Base-by-base conservation (phyloP, 2,113 vertebrate genomes). In the Symphodus melops region DNA sequence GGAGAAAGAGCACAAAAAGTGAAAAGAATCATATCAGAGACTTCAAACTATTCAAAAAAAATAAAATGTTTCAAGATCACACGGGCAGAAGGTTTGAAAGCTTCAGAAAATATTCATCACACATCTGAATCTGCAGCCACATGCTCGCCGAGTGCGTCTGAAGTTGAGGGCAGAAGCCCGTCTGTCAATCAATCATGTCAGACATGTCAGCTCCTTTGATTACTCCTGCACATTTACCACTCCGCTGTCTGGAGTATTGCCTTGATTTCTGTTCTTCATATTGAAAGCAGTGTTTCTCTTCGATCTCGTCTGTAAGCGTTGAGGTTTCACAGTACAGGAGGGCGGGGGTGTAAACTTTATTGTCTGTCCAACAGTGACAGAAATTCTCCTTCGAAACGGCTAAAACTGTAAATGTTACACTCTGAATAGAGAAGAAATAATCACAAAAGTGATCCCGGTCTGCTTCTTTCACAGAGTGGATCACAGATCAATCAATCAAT, bases 111-210 rank as follows among this genome's bases (percentile, higher is more conserved):
- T 49, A 74, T 73, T 78, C 64, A 81, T 84, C 76, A 64, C 58
- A 79, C 44, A 33, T 5, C 21, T 68, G 9, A 11, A 59, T 52
- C 19, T 2, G 39, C 62, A 58, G 53, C 9, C 42, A 74, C 62
- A 63, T 37, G 52, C 68, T 65, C 71, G 66, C 81, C 79, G 79
- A 20, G 55, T 71, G 52, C 20, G 53, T 67, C 4, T 33, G 28
- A 33, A 53, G 53, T 48, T 61, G 76, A 13, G 33, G 46, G 41
- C 36, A 69, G 60, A 68, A 44, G 36, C 57, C 37, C 42, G 14
- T 21, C 55, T 66, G 82, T 60, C 84, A 81, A 20, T 85, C 84
- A 77, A 20, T 85, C 84, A 77, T 63, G 61, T 75, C 57, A 75
- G 79, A 83, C 64, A 25, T 25, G 25, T 25, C 25, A 70, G 39